Conservation (phyloP, 2,113 vertebrate species). For the Excalfactoria chinensis region DNA sequence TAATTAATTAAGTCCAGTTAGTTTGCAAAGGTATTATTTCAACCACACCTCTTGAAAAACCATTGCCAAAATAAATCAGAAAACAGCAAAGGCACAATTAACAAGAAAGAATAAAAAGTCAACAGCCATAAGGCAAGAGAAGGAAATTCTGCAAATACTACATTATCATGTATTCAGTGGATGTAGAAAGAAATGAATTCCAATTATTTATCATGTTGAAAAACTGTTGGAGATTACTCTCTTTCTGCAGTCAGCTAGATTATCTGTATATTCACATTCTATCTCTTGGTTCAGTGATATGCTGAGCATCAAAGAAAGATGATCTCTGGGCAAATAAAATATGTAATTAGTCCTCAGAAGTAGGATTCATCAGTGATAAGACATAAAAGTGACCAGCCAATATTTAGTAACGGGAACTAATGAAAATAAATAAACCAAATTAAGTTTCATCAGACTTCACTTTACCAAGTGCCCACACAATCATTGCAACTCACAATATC, state of each 20-base stretch:
- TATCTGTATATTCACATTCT: neutral
- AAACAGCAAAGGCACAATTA: neutral
- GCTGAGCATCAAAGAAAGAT: neutral
- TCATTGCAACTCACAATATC: neutral
- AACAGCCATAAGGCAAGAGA: neutral
- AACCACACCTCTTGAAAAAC: neutral
- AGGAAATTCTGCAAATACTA: neutral
- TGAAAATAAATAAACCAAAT: neutral
- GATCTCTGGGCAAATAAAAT: rapidly evolving
- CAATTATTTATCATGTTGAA: neutral
- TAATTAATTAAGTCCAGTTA: neutral
- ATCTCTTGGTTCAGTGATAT: neutral
- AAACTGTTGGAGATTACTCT: neutral
- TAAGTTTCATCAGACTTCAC: neutral
- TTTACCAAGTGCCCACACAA: neutral
- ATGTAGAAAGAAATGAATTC: neutral
- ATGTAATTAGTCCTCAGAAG: neutral
- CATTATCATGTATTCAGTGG: neutral
- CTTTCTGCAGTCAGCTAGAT: neutral
- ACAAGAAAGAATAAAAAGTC: neutral
- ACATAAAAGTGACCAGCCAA: neutral
- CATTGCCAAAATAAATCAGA: neutral
- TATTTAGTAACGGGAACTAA: neutral
- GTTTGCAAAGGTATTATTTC: neutral
- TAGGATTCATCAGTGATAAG: neutral